Evolutionary conservation across 2,113 vertebrate species (phyloP), one percentile per base, ranked within the genome.

Genomic region (Mugil cephalus): DNA sequence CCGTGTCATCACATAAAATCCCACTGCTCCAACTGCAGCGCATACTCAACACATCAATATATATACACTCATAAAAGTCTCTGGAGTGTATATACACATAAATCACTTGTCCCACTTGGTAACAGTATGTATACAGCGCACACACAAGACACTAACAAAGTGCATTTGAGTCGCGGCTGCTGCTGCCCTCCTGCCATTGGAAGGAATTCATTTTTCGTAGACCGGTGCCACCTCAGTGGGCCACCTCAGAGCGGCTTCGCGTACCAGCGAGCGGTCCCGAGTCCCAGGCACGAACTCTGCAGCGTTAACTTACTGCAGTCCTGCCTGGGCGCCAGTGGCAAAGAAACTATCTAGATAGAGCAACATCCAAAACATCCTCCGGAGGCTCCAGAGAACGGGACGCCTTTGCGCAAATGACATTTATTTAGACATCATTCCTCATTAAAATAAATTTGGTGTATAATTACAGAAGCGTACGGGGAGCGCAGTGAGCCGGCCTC

Each of bases 361-460:
- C 30, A 13, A 43, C 52, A 21, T 74, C 69, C 36, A 67, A 73
- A 60, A 61, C 76, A 68, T 30, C 38, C 42, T 68, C 54, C 19
- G 24, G 62, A 54, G 39, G 38, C 75, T 69, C 30, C 15, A 70
- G 40, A 48, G 52, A 77, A 67, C 47, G 55, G 71, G 79, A 70
- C 42, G 69, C 47, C 83, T 83, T 77, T 84, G 82, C 63, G 64
- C 52, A 87, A 61, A 83, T 82, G 54, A 74, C 79, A 74, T 91
- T 84, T 88, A 91, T 91, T 87, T 85, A 88, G 79, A 85, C 68
- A 87, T 92, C 78, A 76, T 77, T 89, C 81, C 86, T 90, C 88
- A 91, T 90, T 90, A 86, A 92, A 91, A 88, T 92, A 83, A 91
- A 90, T 91, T 88, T 89, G 87, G 86, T 71, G 76, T 85, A 88